phyloP scores from a whole-genome alignment of 1,140 invertebrate species.

The Leptinotarsa undecemlineata region DNA sequence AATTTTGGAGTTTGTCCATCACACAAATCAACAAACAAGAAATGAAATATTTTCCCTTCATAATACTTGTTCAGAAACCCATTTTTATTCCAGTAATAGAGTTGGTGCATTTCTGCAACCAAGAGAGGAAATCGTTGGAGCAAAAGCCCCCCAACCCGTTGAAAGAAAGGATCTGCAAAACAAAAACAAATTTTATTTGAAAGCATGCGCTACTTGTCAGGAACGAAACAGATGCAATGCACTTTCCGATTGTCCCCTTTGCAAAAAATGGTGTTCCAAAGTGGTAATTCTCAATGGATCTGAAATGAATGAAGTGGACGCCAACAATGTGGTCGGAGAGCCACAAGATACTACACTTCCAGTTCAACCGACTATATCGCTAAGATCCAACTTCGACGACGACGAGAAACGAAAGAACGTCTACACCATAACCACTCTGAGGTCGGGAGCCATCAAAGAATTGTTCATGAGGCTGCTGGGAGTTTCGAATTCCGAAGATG shows the following conservation, averaged over 20 bases:
- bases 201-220: neutral
- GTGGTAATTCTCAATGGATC: neutral
- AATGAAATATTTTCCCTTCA: too few species aligned
- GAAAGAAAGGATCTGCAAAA: neutral
- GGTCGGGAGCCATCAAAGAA: slow-evolving; percentile 24
- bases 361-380: neutral
- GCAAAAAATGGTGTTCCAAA: slow-evolving; percentile 14
- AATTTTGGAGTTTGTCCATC: too few species aligned
- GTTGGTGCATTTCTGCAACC: neutral
- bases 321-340: neutral
- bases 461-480: slow-evolving; percentile 32
- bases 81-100: neutral
- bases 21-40: too few species aligned
- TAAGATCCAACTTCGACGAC: slow-evolving; percentile 18
- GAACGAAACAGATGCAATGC: neutral
- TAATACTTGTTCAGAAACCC: too few species aligned
- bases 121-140: neutral
- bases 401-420: slow-evolving; percentile 28
- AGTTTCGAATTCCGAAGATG: slow-evolving; percentile 27
- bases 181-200: neutral
- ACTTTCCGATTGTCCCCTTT: neutral
- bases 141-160: neutral
- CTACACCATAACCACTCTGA: slow-evolving; percentile 27
- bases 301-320: neutral
- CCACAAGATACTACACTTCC: neutral